Evolutionary conservation across 2,113 vertebrate species (phyloP), one percentile per base, ranked within the genome.

Genomic region (Spizaetus ornatus): DNA sequence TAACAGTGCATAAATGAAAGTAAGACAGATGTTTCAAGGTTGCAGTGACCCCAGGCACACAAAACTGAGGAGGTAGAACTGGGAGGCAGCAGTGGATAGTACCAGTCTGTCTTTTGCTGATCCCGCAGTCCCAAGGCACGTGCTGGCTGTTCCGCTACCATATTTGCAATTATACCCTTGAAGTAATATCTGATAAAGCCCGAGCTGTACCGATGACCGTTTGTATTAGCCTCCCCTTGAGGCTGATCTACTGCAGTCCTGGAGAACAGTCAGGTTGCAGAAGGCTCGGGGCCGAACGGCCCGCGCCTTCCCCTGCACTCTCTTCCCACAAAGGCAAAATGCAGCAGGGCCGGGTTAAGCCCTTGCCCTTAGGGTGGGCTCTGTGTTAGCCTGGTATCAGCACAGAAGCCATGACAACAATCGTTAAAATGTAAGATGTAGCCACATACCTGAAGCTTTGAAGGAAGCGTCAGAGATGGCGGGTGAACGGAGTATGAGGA

Each of bases 141-240:
- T 20, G 32, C 43, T 63, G 69, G 56, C 22, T n/a, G 50, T 84
- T 87, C 55, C 58, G 38, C 63, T 90, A 42, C 76, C 0, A 0
- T 81, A 7, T 50, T 66, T 78, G 25, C 55, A 91, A 9, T 84
- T 66, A 42, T 27, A 63, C 20, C 34, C 59, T 71, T 86, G 63
- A 71, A 94, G 84, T 74, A 63, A 78, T 29, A n/a, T 23, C 34
- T 79, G 65, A 62, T 82, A 25, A 79, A 71, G 84, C 21, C 29
- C 0, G 0, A 63, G 63, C 42, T 74, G 13, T 11, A 8, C 47
- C 42, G 25, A 50, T 66, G 58, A 16, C 42, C 6, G 0, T 26
- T 70, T 32, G n/a, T 19, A n/a, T 55, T 36, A 8, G 26, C 82
- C 69, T 86, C 86, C 78, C 53, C 67, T 67, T 2, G 18, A 59